A percentile compares a stretch with the other conserved stretches of the same genome.
These are phyloP conservation scores for Enteromius argenteus DNA, from an alignment of 2,797 vertebrate species.

Conservation along the genomic window DNA sequence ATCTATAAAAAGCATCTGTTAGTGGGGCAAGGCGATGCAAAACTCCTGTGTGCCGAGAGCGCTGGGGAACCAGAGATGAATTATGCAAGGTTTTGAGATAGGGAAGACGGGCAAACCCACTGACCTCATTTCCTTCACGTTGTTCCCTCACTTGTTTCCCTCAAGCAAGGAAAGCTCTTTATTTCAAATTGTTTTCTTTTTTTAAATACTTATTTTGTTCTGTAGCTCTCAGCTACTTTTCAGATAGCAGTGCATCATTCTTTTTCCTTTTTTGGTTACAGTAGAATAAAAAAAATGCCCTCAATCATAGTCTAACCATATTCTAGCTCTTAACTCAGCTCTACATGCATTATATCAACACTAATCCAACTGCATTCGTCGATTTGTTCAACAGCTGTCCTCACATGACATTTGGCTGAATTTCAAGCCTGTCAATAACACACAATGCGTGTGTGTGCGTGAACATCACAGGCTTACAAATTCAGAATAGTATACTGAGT, in stretches of 20 bases:
- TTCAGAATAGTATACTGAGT: not conserved
- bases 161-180: constrained; percentile 19
- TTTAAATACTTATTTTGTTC: not conserved
- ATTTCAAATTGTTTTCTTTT: not conserved
- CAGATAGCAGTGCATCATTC: not conserved
- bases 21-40: constrained; percentile 34
- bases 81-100: constrained; percentile 72
- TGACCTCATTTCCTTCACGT: constrained; percentile 70
- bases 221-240: not conserved
- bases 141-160: constrained; percentile 3
- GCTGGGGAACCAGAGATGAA: constrained; percentile 69
- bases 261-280: not conserved
- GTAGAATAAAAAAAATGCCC: not conserved
- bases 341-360: not conserved
- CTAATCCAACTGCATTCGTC: not conserved
- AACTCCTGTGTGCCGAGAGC: constrained; percentile 43
- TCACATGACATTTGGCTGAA: not conserved
- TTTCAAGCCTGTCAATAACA: not conserved
- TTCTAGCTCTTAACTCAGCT: not conserved
- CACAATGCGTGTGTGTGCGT: no score
- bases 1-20: constrained; percentile 53
- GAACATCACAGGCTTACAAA: not conserved
- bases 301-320: not conserved
- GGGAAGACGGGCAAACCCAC: constrained; percentile 69
- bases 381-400: not conserved